Conservation (phyloP, 2,797 vertebrate species). For the Trichosurus vulpecula region DNA sequence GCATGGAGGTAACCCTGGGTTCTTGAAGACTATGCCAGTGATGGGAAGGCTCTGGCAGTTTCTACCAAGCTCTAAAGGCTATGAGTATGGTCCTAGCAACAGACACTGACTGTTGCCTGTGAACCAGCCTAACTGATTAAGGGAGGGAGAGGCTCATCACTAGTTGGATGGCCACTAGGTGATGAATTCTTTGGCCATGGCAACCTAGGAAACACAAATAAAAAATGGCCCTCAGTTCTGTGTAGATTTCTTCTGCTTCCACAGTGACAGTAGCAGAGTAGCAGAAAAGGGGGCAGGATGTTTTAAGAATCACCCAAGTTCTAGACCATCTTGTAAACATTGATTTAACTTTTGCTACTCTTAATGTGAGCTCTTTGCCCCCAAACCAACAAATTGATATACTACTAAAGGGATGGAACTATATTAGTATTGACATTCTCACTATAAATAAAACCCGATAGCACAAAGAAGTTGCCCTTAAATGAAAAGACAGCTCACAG, state of each 20-base stretch:
- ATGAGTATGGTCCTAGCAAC: background rate
- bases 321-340: background rate
- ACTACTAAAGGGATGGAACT: background rate
- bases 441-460: background rate
- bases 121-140: background rate
- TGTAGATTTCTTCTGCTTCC: background rate
- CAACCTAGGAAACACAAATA: slow-evolving; percentile 1
- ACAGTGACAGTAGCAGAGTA: background rate
- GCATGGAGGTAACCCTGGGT: background rate
- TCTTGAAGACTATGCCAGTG: background rate
- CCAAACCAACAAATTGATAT: background rate
- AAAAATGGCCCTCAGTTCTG: background rate
- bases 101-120: background rate
- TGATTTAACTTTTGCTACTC: background rate
- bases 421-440: background rate
- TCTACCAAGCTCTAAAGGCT: background rate
- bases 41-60: background rate
- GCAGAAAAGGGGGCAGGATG: background rate
- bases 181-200: background rate
- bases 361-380: background rate
- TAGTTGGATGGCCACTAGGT: background rate
- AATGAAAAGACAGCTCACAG: background rate
- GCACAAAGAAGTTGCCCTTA: background rate
- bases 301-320: background rate
- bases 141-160: background rate